Base-by-base conservation (phyloP, 2,797 vertebrate genomes). In the Discoglossus pictus region DNA sequence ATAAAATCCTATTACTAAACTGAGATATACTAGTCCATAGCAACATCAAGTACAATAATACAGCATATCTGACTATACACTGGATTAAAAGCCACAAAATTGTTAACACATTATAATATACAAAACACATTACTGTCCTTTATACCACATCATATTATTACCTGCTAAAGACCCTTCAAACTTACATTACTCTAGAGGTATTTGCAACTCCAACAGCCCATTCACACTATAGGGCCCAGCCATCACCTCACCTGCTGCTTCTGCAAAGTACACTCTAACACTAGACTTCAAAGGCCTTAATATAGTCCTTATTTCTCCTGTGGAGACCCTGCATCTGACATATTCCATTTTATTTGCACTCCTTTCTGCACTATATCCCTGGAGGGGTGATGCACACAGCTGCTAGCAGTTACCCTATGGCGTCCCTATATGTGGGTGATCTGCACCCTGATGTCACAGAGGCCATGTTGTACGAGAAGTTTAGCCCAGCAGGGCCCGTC, bases 391-490 rank as follows among this genome's bases (percentile, higher is more conserved):
- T 71, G 68, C 68, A 71, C 56, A 86, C 94, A 46, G 92, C 93
- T 3, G 87, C 90, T 24, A 94, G 92, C 89, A 98, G 93, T 80
- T 98, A 98, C 88, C 96, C 96, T 16, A 98, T 98, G 96, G 96
- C 96, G 54, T 98, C 96, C 76, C 92, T 98, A 10, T 98, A 98
- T 72, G 96, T 98, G 81, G 96, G 96, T 54, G 96, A 98, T 82
- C 89, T 98, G 89, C 96, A 98, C 90, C 91, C 95, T 43, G 96
- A 98, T 44, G 96, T 98, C 84, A 98, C 96, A 18, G 96, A 99
- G 87, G 96, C 96, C 65, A 97, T 98, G 96, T 91, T 98, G 70
- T 99, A 99, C 0, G 96, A 98, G 90, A 99, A 99, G 88, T 98
- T 98, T 88, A 98, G 96, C 82, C 96, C 96, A 0, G 96, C 96